Conservation (phyloP, 2,888 invertebrate species). For the Erebia aethiops region DNA sequence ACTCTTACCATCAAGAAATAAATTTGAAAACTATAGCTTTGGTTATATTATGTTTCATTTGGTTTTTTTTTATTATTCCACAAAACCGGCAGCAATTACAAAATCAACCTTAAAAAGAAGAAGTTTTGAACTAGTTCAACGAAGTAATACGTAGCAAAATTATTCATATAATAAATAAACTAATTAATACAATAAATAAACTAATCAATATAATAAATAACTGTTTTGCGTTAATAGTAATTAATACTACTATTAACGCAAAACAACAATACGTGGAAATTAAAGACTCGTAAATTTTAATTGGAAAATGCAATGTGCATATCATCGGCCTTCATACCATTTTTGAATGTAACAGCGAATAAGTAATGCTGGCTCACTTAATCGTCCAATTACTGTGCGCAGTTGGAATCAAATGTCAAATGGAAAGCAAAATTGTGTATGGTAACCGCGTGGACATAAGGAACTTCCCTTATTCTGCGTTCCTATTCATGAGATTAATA, state of each 20-base stretch:
- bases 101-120: too few species aligned
- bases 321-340: not conserved
- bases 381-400: conserved; percentile 15
- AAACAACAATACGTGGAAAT: not conserved
- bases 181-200: too few species aligned
- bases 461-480: conserved; percentile 47
- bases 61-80: too few species aligned
- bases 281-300: conserved; percentile 10
- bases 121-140: not conserved
- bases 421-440: conserved; percentile 42
- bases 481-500: conserved; percentile 33
- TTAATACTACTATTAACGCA: too few species aligned
- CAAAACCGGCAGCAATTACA: too few species aligned
- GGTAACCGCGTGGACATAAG: conserved; percentile 40
- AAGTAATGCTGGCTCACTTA: conserved; percentile 8
- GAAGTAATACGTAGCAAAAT: not conserved
- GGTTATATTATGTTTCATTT: too few species aligned
- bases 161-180: not conserved
- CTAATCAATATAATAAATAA: too few species aligned
- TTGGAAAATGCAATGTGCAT: conserved; percentile 13
- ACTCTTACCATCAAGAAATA: too few species aligned
- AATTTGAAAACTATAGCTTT: too few species aligned
- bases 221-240: too few species aligned
- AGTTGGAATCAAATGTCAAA: conserved; percentile 21
- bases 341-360: conserved; percentile 17